A percentile compares a stretch with the other conserved stretches of the same genome.
phyloP scores from a whole-genome alignment of 2,113 vertebrate genomes.

The Eurypyga helias region DNA sequence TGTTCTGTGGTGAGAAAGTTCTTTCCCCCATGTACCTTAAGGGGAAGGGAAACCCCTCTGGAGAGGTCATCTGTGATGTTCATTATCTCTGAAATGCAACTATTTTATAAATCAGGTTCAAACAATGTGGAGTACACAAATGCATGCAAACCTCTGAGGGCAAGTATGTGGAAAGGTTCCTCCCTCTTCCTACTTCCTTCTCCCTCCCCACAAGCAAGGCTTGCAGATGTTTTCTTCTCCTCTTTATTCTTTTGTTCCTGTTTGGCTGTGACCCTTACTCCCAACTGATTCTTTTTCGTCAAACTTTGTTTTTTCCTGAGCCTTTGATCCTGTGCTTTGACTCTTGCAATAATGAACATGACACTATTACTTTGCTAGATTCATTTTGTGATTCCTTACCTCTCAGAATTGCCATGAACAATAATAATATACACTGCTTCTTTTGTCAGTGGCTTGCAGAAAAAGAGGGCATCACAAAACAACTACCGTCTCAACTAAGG shows the following conservation, averaged over 20 bases:
- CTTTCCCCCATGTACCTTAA: background rate
- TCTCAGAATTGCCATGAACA: background rate
- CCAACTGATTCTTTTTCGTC: slow-evolving; percentile 28
- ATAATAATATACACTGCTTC: background rate
- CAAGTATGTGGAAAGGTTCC: slow-evolving; percentile 44
- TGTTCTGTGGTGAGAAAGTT: background rate
- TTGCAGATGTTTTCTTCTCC: slow-evolving; percentile 60
- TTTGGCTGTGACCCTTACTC: slow-evolving; percentile 53
- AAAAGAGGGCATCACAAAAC: background rate
- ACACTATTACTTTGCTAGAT: slow-evolving; percentile 7
- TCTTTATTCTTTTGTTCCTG: slow-evolving; percentile 63
- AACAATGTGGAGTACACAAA: slow-evolving; percentile 38
- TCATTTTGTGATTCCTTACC: background rate
- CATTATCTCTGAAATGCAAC: slow-evolving; percentile 42
- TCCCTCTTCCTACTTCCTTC: slow-evolving; percentile 32
- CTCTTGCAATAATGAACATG: slow-evolving; percentile 17
- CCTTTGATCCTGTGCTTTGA: slow-evolving; percentile 54
- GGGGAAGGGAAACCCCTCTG: background rate
- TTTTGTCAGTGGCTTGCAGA: background rate
- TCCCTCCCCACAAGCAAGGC: background rate
- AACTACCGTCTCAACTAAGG: background rate
- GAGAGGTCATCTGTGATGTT: slow-evolving; percentile 30
- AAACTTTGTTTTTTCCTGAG: slow-evolving; percentile 60
- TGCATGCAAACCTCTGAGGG: slow-evolving; percentile 28
- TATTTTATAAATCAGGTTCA: slow-evolving; percentile 60